Evolutionary conservation across 2,888 invertebrate genomes (phyloP), one percentile per base, ranked within the genome.

Genomic region (Drosophila colorata): DNA sequence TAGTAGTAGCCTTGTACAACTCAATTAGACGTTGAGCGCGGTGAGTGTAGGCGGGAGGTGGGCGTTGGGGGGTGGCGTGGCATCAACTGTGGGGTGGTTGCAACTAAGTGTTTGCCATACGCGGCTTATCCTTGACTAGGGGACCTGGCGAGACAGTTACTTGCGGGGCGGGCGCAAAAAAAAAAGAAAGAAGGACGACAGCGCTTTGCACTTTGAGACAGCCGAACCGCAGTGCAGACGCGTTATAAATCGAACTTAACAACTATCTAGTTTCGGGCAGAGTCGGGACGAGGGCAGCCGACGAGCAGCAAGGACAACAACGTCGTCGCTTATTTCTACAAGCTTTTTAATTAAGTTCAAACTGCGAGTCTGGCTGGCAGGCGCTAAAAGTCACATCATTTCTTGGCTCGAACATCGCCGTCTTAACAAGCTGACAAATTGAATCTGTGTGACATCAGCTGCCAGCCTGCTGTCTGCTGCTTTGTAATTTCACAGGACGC

Each of bases 1-100:
- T 90, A 91, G 86, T 83, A 90, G 83, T 81, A 81, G 88, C 78
- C 90, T 80, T 87, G 89, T 90, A 87, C 88, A 90, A 91, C 89
- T 90, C 91, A 91, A 90, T 90, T 90, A 90, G 89, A 87, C 78
- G 69, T 47, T 69, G 28, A 8, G 9, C 28, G 25, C 25, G 25
- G 25, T 25, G 25, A 25, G 25, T 25, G 6, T 25, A 25, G 25
- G 25, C 7, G 25, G 59, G 23, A 44, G 46, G 28, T 37, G 58
- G 13, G 31, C 37, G 20, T 8, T 47, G 43, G 28, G 18, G 25
- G 0, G 16, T n/a, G 44, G n/a, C n/a, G n/a, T n/a, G n/a, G n/a
- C n/a, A n/a, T n/a, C n/a, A n/a, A n/a, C n/a, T n/a, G n/a, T n/a
- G n/a, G n/a, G 25, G 41, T 31, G 31, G 35, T 9, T 64, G 16